Evolutionary conservation across 1,140 invertebrate species (phyloP), one percentile per base, ranked within the genome.

Genomic region (Drosophila bifasciata): DNA sequence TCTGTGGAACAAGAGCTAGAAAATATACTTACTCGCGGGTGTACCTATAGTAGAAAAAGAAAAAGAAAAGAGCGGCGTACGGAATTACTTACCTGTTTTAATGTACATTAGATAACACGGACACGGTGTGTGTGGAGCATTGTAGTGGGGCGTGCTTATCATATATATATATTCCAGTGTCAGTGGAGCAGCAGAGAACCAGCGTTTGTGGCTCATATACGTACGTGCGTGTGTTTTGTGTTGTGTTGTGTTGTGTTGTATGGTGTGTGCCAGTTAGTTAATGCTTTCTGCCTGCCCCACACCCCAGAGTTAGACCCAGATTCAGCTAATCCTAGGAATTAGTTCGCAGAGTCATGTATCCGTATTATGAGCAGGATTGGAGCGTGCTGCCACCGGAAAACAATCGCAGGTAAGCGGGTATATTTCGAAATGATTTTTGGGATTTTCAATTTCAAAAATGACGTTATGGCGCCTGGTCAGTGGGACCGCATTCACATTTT

Each of bases 341-440:
- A 36, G 11, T 13, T 36, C 32, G 13, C 11, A 36, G 32, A 36
- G 32, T 36, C 62, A 95, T 95, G 94, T 95, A 94, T 93, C 92
- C 94, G 55, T 95, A 95, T 92, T 96, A 96, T 80, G 95, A 96
- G 90, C 93, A 94, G 43, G 95, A 96, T 90, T 96, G 95, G 95
- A 96, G 95, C 92, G 94, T 96, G 76, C 92, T 96, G 78, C 96
- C 96, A 67, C 95, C 95, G 43, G 95, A 96, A 91, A 94, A 95
- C 59, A 96, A 96, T 89, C 93, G 96, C 93, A 95, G 96, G 96
- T 96, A 11, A 49, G 25, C 11, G 3, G 6, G 19, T 40, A 15
- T 32, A 39, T 58, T 59, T 23, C 11, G 67, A 68, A 46, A 19
- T 44, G 11, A 13, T 13, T 13, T 36, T 28, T 8, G 32, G 6